Base-by-base conservation (phyloP, 1,140 invertebrate genomes). In the Achatina immaculata region DNA sequence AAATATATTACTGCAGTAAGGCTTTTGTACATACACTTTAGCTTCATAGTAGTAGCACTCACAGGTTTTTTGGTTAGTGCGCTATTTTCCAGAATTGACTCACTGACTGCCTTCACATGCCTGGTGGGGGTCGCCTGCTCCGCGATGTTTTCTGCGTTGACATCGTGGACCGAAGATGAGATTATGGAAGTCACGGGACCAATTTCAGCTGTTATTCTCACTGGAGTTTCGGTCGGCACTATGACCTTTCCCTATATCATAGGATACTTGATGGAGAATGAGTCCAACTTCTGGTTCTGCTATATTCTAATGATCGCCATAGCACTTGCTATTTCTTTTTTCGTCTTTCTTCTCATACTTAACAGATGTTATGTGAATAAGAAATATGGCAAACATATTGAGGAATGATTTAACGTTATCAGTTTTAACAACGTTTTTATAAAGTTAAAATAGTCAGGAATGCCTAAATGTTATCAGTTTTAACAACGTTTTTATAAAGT, bases 181-280 rank as follows among this genome's bases (percentile, higher is more conserved):
- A 42, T 87, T 34, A 36, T 87, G 3, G 66, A 73, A 42, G 81
- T 86, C 0, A 83, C 85, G 19, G 84, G 85, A 31, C 55, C 58
- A 62, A 77, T 87, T 14, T 72, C 82, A 9, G 86, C 86, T 16
- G 66, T 81, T n/a, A 84, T 87, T 69, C 77, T 86, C 16, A 73
- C 86, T 40, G 66, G 75, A 19, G 65, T 71, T 0, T 84, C 86
- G 6, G 55, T 72, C 14, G 85, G 85, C 0, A 76, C 51, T 0
- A 84, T 84, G 71, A 34, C 75, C 0, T 83, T 82, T 38, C 85
- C 86, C 1, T 28, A 84, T 11, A 40, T 83, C 28, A 31, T 86
- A 9, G 86, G 86, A 19, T 71, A 74, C 19, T 66, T 87, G 36
- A 85, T 87, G 81, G 80, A 87, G 21, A 43, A 83, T 0, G 45